phyloP scores from a whole-genome alignment of 2,797 vertebrate species.

The Thunnus albacares region DNA sequence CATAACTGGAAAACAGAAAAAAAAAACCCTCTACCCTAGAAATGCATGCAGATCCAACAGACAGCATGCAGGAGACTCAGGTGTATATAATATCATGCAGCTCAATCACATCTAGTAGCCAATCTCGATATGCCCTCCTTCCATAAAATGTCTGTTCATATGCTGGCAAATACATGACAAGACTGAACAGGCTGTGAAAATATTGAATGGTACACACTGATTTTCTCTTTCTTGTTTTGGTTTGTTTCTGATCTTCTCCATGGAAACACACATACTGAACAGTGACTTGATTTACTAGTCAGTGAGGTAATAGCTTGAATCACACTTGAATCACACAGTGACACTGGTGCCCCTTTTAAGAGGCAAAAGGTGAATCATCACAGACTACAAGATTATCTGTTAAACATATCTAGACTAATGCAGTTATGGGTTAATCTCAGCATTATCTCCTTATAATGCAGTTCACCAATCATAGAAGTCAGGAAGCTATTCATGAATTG shows the following conservation, averaged over 20 bases:
- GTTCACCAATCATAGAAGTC: no score
- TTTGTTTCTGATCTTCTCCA: constrained; percentile 33
- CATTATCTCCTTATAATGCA: no score
- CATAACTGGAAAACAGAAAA: neutral
- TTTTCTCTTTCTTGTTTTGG: constrained; percentile 27
- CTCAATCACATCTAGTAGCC: constrained; percentile 43
- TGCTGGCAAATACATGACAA: constrained; percentile 45
- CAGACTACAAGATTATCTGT: no score
- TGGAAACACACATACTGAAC: constrained; percentile 23
- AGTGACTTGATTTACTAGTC: constrained; percentile 7
- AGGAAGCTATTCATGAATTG: constrained; percentile 1
- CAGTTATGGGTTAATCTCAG: no score
- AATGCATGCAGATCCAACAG: constrained; percentile 23
- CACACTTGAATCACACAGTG: neutral
- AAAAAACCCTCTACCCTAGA: neutral
- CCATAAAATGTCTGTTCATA: constrained; percentile 16
- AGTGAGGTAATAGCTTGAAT: constrained; percentile 1
- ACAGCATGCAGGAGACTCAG: constrained; percentile 13
- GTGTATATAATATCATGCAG: constrained; percentile 14
- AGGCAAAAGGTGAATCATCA: no score
- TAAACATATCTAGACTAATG: no score
- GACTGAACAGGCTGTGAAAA: constrained; percentile 44
- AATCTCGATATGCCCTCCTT: constrained; percentile 24
- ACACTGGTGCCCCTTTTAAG: neutral
- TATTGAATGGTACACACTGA: constrained; percentile 7